phyloP scores from a whole-genome alignment of 2,113 vertebrate genomes.

The Erpornis zantholeuca region DNA sequence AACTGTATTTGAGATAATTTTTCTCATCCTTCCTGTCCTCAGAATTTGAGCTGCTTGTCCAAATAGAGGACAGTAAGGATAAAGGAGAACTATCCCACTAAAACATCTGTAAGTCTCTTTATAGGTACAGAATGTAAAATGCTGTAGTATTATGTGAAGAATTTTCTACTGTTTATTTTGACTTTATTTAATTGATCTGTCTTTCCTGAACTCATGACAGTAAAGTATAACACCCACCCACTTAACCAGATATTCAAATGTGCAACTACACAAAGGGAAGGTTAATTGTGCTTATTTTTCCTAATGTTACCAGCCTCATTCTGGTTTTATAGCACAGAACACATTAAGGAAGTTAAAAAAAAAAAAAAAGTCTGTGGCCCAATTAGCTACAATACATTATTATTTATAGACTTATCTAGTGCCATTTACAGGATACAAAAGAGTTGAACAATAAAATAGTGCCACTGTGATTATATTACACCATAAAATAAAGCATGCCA shows the following conservation, averaged over 20 bases:
- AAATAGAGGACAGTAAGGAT: background rate
- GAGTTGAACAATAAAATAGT: background rate
- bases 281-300: background rate
- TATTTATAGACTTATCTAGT: conserved; percentile 54
- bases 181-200: background rate
- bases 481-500: background rate
- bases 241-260: background rate
- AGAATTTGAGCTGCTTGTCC: background rate
- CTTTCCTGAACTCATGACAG: background rate
- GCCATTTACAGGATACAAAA: background rate
- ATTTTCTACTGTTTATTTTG: background rate
- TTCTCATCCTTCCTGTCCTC: background rate
- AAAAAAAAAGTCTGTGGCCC: background rate
- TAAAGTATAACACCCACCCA: background rate
- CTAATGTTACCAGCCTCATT: background rate
- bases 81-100: background rate
- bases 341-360: background rate
- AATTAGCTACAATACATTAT: conserved; percentile 14
- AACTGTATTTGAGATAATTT: background rate
- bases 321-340: background rate
- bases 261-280: background rate
- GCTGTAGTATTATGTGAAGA: background rate
- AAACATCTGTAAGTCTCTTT: background rate
- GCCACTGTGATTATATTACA: conserved; percentile 1
- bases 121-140: background rate